These are phyloP conservation scores for Austrolebias charrua DNA, from an alignment of 2,797 vertebrate species.

Conservation along the genomic window DNA sequence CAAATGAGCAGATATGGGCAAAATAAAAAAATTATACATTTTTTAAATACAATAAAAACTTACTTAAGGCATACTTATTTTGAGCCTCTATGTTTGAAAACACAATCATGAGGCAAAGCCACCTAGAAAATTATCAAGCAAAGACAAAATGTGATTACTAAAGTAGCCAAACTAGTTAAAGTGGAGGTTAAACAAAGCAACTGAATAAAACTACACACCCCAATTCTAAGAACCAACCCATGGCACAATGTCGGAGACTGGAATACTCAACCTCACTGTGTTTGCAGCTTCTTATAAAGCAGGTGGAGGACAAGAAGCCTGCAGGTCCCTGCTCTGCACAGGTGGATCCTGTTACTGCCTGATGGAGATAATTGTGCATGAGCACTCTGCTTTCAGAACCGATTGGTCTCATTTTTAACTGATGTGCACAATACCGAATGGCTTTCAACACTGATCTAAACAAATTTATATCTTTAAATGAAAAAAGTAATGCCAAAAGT, in stretches of 20 bases:
- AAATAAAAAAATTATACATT: no score
- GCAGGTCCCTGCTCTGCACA: slow-evolving; percentile 28
- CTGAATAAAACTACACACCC: slow-evolving; percentile 44
- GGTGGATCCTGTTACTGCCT: slow-evolving; percentile 58
- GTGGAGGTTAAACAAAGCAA: accelerated
- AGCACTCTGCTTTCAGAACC: background rate
- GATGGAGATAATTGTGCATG: slow-evolving; percentile 28
- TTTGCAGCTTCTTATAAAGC: slow-evolving; percentile 9
- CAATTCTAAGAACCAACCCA: slow-evolving; percentile 43
- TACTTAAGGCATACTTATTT: slow-evolving; percentile 44
- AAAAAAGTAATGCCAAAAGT: no score
- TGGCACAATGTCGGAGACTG: slow-evolving; percentile 16
- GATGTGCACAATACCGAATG: no score
- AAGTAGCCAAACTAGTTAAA: background rate
- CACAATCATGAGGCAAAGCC: slow-evolving; percentile 46
- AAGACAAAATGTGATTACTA: background rate
- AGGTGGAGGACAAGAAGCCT: background rate
- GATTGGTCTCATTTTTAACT: background rate
- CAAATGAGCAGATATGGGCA: no score
- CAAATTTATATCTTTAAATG: no score
- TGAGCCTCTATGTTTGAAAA: slow-evolving; percentile 36
- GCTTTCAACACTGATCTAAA: no score
- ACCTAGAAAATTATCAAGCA: slow-evolving; percentile 55
- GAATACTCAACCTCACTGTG: background rate
- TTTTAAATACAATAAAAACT: no score